phyloP scores from a whole-genome alignment of 2,797 vertebrate species.

The Bothrops alternatus region DNA sequence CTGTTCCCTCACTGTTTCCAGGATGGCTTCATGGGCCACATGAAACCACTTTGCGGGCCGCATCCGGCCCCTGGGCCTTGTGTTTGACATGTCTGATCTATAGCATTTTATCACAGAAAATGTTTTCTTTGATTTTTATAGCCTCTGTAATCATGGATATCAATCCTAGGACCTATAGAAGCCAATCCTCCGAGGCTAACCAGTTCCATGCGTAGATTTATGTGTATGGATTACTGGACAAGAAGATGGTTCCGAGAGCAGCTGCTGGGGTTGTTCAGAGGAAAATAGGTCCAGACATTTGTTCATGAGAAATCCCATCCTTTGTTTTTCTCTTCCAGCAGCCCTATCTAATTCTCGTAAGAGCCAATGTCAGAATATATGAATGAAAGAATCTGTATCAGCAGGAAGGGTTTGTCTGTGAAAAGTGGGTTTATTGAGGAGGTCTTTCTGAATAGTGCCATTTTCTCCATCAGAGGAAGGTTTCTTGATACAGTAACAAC shows the following conservation, averaged over 20 bases:
- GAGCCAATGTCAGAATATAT: neutral
- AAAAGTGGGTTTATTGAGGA: neutral
- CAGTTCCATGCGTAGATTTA: neutral
- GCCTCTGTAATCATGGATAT: neutral
- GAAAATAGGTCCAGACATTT: neutral
- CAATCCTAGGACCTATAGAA: neutral
- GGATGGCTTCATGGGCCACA: too few relatives aligned
- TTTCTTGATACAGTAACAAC: neutral
- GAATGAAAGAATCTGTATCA: neutral
- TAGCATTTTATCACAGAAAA: neutral
- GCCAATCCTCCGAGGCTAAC: neutral
- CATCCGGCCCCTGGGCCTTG: too few relatives aligned
- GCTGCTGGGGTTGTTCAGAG: neutral
- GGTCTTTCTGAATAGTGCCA: neutral
- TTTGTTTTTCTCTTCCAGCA: neutral
- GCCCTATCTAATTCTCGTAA: neutral
- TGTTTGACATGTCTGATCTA: neutral
- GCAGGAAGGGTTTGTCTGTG: neutral
- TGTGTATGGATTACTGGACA: neutral
- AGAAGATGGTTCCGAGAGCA: neutral
- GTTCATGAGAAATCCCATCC: neutral
- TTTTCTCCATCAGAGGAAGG: neutral
- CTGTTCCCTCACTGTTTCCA: too few relatives aligned
- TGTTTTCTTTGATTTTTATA: neutral
- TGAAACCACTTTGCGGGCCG: too few relatives aligned